Percentiles rank a stretch among this genome's conserved stretches.
These are phyloP conservation scores for Gandaritis pyraliata DNA, from an alignment of 2,888 invertebrate species.

Conservation along the genomic window DNA sequence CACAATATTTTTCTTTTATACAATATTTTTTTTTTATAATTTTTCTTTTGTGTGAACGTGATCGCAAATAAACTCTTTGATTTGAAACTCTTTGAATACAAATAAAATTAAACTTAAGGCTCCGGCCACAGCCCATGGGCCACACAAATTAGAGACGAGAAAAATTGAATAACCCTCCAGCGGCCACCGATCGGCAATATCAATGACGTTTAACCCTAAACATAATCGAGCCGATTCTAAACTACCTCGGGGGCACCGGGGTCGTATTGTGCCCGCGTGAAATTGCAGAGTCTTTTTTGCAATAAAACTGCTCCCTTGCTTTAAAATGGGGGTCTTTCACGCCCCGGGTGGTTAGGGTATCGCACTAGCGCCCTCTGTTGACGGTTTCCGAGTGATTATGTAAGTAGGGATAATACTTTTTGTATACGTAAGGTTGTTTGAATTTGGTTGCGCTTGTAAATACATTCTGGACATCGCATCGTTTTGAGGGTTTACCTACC, in stretches of 20 bases:
- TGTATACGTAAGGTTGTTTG: constrained; percentile 43
- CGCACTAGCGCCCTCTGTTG: constrained; percentile 51
- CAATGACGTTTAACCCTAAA: constrained; percentile 84
- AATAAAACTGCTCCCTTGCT: constrained; percentile 58
- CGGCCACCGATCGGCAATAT: constrained; percentile 77
- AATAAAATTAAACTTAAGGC: constrained; percentile 41
- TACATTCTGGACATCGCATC: background rate
- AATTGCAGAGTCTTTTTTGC: constrained; percentile 66
- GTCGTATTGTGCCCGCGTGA: constrained; percentile 70
- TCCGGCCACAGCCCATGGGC: constrained; percentile 52
- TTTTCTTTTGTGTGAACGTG: too few relatives aligned
- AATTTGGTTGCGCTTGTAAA: background rate
- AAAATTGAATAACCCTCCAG: constrained; percentile 78
- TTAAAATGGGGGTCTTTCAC: constrained; percentile 69
- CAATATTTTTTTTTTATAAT: too few relatives aligned
- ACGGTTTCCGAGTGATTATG: constrained; percentile 58
- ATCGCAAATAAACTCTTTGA: too few relatives aligned
- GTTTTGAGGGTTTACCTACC: background rate
- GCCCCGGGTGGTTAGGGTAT: constrained; percentile 67
- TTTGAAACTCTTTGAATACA: too few relatives aligned
- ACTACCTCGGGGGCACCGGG: constrained; percentile 82
- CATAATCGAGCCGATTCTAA: constrained; percentile 82
- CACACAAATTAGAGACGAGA: constrained; percentile 77
- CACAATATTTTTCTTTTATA: too few relatives aligned
- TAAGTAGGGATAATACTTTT: constrained; percentile 58